phyloP scores from a whole-genome alignment of 2,888 invertebrate species.

The Xylophagus ater region DNA sequence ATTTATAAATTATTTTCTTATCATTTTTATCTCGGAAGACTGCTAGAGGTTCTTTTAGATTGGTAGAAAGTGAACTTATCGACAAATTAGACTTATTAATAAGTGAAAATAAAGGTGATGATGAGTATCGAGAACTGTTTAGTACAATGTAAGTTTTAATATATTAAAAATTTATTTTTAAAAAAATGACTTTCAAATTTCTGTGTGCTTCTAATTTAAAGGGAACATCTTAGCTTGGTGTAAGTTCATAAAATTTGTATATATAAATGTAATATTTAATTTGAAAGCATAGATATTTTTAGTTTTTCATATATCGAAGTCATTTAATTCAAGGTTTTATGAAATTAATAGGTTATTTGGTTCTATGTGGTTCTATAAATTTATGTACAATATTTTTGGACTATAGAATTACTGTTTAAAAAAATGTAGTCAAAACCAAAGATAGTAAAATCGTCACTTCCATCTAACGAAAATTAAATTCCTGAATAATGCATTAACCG shows the following conservation, averaged over 20 bases:
- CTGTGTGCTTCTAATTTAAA: conserved; percentile 33
- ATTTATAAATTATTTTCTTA: conserved; percentile 1
- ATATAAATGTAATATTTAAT: too few species aligned
- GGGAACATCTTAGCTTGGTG: conserved; percentile 89
- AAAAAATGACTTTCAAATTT: conserved; percentile 1
- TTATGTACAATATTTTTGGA: neutral
- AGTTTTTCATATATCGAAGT: conserved; percentile 5
- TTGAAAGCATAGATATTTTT: too few species aligned
- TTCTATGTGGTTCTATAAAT: neutral
- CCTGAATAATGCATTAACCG: too few species aligned
- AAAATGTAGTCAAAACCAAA: too few species aligned
- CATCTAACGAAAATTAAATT: too few species aligned
- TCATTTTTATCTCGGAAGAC: too few species aligned
- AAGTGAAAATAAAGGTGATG: conserved; percentile 88
- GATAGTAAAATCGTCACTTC: too few species aligned
- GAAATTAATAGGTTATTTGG: too few species aligned
- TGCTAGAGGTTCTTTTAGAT: conserved; percentile 73
- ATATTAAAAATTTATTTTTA: neutral
- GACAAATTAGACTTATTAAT: conserved; percentile 88
- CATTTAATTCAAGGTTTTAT: conserved; percentile 3
- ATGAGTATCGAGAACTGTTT: conserved; percentile 85
- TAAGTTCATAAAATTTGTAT: conserved; percentile 51
- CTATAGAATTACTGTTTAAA: too few species aligned
- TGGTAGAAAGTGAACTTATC: conserved; percentile 87
- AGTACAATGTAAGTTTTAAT: conserved; percentile 78